Conservation (phyloP, 1,140 invertebrate species). For the Ruditapes philippinarum region DNA sequence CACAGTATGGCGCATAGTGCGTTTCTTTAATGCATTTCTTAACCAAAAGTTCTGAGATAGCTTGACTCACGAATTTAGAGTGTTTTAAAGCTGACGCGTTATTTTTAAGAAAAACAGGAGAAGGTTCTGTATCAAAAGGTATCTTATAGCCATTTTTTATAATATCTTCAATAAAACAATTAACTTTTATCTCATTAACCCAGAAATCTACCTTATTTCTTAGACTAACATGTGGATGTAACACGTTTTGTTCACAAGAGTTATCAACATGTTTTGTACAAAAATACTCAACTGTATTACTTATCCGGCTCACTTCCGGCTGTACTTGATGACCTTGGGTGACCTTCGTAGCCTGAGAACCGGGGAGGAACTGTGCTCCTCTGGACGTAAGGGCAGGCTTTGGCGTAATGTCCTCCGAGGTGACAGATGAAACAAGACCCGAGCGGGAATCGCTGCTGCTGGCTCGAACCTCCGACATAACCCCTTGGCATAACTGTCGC, state of each 20-base stretch:
- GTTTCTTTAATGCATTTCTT: constrained; percentile 13
- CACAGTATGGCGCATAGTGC: neutral
- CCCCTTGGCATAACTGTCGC: neutral
- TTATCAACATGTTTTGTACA: neutral
- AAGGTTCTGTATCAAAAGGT: constrained; percentile 1
- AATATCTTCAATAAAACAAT: neutral
- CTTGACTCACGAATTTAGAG: neutral
- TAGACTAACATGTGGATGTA: neutral
- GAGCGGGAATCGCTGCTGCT: neutral
- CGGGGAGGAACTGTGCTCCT: neutral
- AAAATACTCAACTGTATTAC: constrained; percentile 3
- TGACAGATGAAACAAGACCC: neutral
- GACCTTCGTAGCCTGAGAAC: neutral
- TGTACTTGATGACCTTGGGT: neutral
- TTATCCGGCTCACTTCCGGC: neutral
- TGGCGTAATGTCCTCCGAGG: neutral
- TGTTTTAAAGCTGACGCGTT: constrained; percentile 3
- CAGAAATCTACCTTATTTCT: neutral
- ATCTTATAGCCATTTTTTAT: neutral
- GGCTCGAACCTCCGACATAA: neutral
- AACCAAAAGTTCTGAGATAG: neutral
- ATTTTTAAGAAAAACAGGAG: constrained; percentile 1
- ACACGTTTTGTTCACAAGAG: neutral
- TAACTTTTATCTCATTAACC: neutral
- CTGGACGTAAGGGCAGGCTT: constrained; percentile 22